A percentile compares a stretch with the other conserved stretches of the same genome.
Evolutionary conservation across 2,113 vertebrate species (phyloP).

Genomic region (Mionectes macconnelli): DNA sequence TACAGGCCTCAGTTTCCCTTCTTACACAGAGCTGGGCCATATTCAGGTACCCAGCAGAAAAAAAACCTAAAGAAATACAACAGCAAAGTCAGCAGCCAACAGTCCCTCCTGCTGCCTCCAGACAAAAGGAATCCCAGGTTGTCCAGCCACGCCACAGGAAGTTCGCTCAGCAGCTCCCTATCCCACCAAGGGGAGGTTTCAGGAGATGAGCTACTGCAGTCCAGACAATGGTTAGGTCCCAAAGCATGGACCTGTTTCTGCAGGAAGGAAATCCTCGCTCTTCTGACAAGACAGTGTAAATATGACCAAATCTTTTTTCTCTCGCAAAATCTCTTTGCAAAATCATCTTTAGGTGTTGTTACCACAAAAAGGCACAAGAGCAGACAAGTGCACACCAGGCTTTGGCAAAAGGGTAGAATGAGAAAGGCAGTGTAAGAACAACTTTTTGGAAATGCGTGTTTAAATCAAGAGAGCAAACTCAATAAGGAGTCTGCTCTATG

Average conservation of each 20-base stretch:
- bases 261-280: neutral
- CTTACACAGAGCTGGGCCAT: neutral
- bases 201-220: neutral
- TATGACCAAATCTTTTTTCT: neutral
- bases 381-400: neutral
- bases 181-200: neutral
- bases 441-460: neutral
- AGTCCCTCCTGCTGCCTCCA: neutral
- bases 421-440: neutral
- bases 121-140: neutral
- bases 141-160: neutral
- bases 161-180: neutral
- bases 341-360: neutral
- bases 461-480: neutral
- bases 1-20: fast-evolving
- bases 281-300: neutral
- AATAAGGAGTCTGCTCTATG: neutral
- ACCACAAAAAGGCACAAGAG: neutral
- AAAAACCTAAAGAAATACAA: neutral
- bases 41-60: neutral
- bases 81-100: neutral
- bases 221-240: neutral
- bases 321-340: neutral
- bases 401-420: fast-evolving
- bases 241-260: neutral